A percentile compares a stretch with the other conserved stretches of the same genome.
These are phyloP conservation scores for Passer montanus DNA, from an alignment of 2,113 vertebrate species.

Conservation along the genomic window DNA sequence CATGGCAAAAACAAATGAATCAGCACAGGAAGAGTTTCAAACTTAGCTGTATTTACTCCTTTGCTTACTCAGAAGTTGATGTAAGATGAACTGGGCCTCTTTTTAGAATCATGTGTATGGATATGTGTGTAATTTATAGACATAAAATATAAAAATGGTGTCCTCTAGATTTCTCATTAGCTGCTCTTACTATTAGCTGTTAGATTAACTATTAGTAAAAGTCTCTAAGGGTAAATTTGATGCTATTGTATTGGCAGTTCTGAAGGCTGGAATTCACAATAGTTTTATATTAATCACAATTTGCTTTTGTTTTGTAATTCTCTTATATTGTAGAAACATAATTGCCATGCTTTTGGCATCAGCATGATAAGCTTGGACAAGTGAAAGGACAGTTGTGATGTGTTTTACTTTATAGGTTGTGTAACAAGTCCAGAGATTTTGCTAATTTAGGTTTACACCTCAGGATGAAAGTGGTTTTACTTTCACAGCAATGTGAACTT, in stretches of 20 bases:
- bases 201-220: background rate
- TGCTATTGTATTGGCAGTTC: background rate
- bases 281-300: background rate
- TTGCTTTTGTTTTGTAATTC: background rate
- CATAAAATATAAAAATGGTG: background rate
- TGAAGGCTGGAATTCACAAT: background rate
- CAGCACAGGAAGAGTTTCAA: background rate
- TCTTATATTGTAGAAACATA: background rate
- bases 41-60: slow-evolving; percentile 8
- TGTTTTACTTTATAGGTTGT: background rate
- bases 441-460: slow-evolving; percentile 48
- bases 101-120: background rate
- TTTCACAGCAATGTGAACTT: background rate
- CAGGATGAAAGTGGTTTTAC: slow-evolving; percentile 19
- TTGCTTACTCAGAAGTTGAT: background rate
- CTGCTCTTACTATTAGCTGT: background rate
- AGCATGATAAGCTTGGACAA: background rate
- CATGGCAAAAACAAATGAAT: background rate
- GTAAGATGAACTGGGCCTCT: background rate
- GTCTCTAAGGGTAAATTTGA: background rate
- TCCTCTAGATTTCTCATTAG: background rate
- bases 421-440: background rate
- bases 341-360: background rate
- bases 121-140: background rate
- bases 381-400: background rate